Conservation (phyloP, 2,888 invertebrate species). For the Anodontia alba region DNA sequence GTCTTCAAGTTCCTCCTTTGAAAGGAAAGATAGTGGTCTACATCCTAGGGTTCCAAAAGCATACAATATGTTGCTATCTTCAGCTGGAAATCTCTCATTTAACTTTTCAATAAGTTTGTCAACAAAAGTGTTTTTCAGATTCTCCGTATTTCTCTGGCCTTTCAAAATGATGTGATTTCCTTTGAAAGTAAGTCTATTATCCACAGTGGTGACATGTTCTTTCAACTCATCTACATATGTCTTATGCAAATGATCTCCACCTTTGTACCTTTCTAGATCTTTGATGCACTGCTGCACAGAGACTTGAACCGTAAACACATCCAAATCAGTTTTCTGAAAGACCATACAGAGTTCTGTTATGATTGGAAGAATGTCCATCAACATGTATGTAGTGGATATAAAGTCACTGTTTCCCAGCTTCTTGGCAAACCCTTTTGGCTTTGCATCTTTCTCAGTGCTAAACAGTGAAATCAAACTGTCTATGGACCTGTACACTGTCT, state of each 20-base stretch:
- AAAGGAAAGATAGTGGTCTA: slow-evolving; percentile 30
- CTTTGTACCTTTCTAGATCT: neutral
- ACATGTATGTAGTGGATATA: slow-evolving; percentile 5
- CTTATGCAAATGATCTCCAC: neutral
- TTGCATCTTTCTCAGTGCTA: slow-evolving; percentile 30
- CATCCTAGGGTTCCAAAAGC: slow-evolving; percentile 25
- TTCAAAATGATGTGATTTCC: slow-evolving; percentile 22
- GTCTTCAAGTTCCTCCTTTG: neutral
- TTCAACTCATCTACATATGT: neutral
- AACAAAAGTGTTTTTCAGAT: slow-evolving; percentile 27
- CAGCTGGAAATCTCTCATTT: slow-evolving; percentile 26
- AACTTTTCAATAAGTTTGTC: slow-evolving; percentile 28
- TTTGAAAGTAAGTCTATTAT: slow-evolving; percentile 30
- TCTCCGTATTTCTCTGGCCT: slow-evolving; percentile 27
- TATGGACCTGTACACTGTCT: slow-evolving; percentile 36
- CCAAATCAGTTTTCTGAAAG: slow-evolving; percentile 29
- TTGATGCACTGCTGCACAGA: slow-evolving; percentile 1
- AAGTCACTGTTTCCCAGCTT: slow-evolving; percentile 25
- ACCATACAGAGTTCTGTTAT: slow-evolving; percentile 22
- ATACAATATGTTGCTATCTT: slow-evolving; percentile 30
- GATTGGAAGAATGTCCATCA: slow-evolving; percentile 25
- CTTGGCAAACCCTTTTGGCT: slow-evolving; percentile 37
- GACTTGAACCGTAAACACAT: slow-evolving; percentile 8
- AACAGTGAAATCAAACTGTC: slow-evolving; percentile 24
- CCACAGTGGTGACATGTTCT: neutral